Conservation (phyloP, 2,113 vertebrate genomes). For the Hypomesus transpacificus region DNA sequence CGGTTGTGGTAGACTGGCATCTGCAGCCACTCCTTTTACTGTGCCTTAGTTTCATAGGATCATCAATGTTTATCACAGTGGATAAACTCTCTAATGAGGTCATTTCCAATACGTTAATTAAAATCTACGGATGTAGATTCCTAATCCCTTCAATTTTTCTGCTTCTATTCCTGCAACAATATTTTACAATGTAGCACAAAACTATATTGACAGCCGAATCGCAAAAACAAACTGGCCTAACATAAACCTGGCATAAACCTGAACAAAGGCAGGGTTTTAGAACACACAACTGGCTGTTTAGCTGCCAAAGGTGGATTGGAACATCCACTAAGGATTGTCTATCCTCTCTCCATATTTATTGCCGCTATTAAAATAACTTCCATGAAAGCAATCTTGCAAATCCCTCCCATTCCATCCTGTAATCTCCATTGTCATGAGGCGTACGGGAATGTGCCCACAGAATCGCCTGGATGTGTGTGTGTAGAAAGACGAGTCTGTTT, state of each 20-base stretch:
- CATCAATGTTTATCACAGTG: conserved; percentile 40
- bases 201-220: not conserved
- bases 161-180: too few species aligned
- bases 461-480: conserved; percentile 4
- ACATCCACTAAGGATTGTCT: not conserved
- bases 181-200: not conserved
- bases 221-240: not conserved
- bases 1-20: conserved; percentile 53
- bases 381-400: conserved; percentile 18
- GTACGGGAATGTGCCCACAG: not conserved
- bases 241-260: not conserved
- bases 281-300: not conserved
- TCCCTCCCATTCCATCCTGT: conserved; percentile 24
- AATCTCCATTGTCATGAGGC: conserved; percentile 25
- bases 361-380: conserved; percentile 27
- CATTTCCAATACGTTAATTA: conserved; percentile 11
- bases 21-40: conserved; percentile 43
- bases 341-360: conserved; percentile 9
- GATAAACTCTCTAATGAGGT: conserved; percentile 20
- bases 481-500: not conserved
- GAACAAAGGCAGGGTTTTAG: conserved; percentile 6
- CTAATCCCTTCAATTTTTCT: too few species aligned
- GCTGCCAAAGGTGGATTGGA: not conserved
- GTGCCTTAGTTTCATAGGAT: conserved; percentile 51
- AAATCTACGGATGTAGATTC: not conserved